A percentile compares a stretch with the other conserved stretches of the same genome.
These are phyloP conservation scores for Callitettix versicolor DNA, from an alignment of 1,140 invertebrate genomes.

Conservation along the genomic window DNA sequence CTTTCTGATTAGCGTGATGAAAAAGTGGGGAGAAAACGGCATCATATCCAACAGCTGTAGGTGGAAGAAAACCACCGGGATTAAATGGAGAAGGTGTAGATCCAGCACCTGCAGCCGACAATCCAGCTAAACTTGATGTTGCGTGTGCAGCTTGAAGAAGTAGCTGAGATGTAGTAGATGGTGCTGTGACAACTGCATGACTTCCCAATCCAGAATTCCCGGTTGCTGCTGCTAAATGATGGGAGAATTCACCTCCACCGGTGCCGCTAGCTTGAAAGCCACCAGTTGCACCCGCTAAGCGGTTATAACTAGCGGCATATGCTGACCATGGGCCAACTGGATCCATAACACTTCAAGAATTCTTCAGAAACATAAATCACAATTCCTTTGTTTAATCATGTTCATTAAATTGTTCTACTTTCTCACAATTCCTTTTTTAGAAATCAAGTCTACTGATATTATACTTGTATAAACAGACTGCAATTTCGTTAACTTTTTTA, in stretches of 20 bases:
- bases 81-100: slow-evolving; percentile 46
- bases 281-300: slow-evolving; percentile 46
- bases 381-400: too few species aligned
- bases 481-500: too few species aligned
- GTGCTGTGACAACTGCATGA: slow-evolving; percentile 29
- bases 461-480: too few species aligned
- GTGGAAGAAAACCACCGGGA: slow-evolving; percentile 53
- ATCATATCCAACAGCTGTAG: slow-evolving; percentile 54
- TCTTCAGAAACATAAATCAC: too few species aligned
- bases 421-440: too few species aligned
- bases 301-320: slow-evolving; percentile 54
- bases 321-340: slow-evolving; percentile 62
- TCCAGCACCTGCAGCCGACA: slow-evolving; percentile 32
- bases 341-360: slow-evolving; percentile 43
- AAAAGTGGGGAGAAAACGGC: slow-evolving; percentile 59
- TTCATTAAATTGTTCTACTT: too few species aligned
- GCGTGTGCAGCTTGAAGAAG: slow-evolving; percentile 45
- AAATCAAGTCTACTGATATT: too few species aligned
- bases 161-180: slow-evolving; percentile 48
- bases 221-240: slow-evolving; percentile 42
- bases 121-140: too few species aligned
- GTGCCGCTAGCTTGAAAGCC: too few species aligned
- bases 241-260: slow-evolving; percentile 48
- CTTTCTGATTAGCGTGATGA: slow-evolving; percentile 52
- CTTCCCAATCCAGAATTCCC: slow-evolving; percentile 27